phyloP scores from a whole-genome alignment of 1,140 invertebrate genomes.

The Tetraneura akinire region DNA sequence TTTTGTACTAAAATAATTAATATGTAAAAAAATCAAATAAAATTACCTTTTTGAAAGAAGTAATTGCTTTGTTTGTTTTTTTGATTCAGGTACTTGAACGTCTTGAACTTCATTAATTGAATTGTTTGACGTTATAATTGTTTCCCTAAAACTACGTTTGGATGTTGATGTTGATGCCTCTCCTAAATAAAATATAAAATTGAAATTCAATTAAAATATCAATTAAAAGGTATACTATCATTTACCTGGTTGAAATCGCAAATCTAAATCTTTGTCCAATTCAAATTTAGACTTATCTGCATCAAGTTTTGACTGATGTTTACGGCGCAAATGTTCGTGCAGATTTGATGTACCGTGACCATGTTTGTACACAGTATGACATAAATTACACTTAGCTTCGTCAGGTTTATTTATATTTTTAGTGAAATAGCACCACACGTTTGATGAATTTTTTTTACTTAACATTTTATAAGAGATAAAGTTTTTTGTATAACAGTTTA shows the following conservation, averaged over 20 bases:
- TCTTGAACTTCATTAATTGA: constrained; percentile 11
- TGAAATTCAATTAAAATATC: background rate
- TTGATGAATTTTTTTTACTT: constrained; percentile 11
- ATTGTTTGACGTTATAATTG: constrained; percentile 1
- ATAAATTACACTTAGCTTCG: constrained; percentile 5
- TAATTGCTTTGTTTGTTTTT: constrained; percentile 8
- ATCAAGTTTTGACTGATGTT: background rate
- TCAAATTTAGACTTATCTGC: constrained; percentile 9
- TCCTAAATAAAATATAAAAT: constrained; percentile 6
- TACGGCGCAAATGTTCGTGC: constrained; percentile 11
- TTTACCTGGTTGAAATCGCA: constrained; percentile 3
- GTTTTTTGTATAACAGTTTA: constrained; percentile 13
- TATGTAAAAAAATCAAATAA: constrained; percentile 13
- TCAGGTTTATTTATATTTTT: constrained; percentile 15
- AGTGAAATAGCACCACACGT: constrained; percentile 14
- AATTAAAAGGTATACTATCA: constrained; percentile 9
- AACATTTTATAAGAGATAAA: constrained; percentile 10
- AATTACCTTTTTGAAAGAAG: constrained; percentile 16
- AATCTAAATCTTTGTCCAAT: constrained; percentile 12
- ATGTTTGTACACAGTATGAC: constrained; percentile 8
- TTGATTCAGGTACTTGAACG: background rate
- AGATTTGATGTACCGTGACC: constrained; percentile 1
- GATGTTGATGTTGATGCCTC: constrained; percentile 3
- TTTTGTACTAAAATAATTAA: background rate
- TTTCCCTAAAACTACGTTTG: constrained; percentile 16